phyloP scores from a whole-genome alignment of 2,888 invertebrate species.

The Callyntrura sp. region DNA sequence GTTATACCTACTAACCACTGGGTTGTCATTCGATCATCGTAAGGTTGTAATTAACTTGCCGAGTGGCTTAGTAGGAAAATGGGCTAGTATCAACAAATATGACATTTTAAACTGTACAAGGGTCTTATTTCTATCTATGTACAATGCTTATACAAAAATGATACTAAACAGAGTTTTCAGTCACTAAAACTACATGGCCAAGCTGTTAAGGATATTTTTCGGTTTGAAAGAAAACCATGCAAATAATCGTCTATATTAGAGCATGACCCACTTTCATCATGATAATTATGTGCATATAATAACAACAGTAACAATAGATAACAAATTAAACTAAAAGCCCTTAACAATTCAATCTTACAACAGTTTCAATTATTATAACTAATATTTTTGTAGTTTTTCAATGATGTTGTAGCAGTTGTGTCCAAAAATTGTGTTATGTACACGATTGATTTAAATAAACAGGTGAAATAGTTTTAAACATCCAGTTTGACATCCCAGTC shows the following conservation, averaged over 20 bases:
- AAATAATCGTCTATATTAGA: conserved; percentile 1
- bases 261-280: conserved; percentile 2
- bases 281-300: not conserved
- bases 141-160: conserved; percentile 37
- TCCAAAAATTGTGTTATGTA: conserved; percentile 22
- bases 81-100: conserved; percentile 11
- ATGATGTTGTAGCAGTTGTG: conserved; percentile 14
- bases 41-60: not conserved
- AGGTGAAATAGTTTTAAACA: conserved; percentile 29
- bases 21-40: not conserved
- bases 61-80: not conserved
- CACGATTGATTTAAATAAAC: conserved; percentile 22
- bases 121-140: conserved; percentile 20
- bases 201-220: not conserved
- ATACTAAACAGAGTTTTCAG: conserved; percentile 22
- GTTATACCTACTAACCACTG: not conserved
- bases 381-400: not conserved
- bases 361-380: conserved; percentile 14
- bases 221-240: not conserved
- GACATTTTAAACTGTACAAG: conserved; percentile 13
- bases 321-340: conserved; percentile 45
- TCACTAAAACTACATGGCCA: conserved; percentile 35
- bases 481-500: conserved; percentile 60
- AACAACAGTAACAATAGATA: conserved; percentile 47
- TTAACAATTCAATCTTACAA: conserved; percentile 50